These are phyloP conservation scores for Eidolon helvum DNA, from an alignment of 2,113 vertebrate species.

Conservation along the genomic window DNA sequence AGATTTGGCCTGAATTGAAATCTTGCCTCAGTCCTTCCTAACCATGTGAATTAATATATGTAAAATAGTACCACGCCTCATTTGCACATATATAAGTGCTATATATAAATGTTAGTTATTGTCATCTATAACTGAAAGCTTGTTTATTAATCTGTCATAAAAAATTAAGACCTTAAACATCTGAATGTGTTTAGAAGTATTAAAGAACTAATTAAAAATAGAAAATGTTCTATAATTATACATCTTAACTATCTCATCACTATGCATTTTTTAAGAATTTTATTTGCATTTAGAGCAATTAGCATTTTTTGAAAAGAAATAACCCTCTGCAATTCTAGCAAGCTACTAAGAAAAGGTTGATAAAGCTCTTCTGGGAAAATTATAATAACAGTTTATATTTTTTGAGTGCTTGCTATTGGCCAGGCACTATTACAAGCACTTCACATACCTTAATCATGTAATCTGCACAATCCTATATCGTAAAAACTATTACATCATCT, in stretches of 20 bases:
- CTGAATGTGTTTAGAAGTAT: conserved; percentile 51
- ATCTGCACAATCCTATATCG: not conserved
- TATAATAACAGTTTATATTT: conserved; percentile 18
- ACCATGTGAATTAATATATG: not conserved
- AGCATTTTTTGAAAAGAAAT: conserved; percentile 46
- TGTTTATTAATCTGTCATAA: not conserved
- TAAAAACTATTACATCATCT: not conserved
- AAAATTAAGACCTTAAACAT: conserved; percentile 44
- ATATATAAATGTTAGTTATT: not conserved
- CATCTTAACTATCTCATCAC: conserved; percentile 36
- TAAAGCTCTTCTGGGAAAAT: conserved; percentile 39
- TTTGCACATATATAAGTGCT: not conserved
- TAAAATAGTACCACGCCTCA: not conserved
- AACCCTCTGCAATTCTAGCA: conserved; percentile 30
- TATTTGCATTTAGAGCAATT: conserved; percentile 52
- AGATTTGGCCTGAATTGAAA: not conserved
- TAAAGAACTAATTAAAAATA: conserved; percentile 52
- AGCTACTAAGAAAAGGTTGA: conserved; percentile 23
- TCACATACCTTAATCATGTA: not conserved
- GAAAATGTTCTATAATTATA: conserved; percentile 22
- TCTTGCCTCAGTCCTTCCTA: not conserved
- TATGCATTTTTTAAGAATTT: conserved; percentile 51
- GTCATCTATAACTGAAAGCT: conserved; percentile 1
- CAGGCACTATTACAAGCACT: not conserved
- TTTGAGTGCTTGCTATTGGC: not conserved